Percentiles rank a stretch among this genome's conserved stretches.
phyloP scores from a whole-genome alignment of 2,113 vertebrate species.

The Megatriorchis doriae region DNA sequence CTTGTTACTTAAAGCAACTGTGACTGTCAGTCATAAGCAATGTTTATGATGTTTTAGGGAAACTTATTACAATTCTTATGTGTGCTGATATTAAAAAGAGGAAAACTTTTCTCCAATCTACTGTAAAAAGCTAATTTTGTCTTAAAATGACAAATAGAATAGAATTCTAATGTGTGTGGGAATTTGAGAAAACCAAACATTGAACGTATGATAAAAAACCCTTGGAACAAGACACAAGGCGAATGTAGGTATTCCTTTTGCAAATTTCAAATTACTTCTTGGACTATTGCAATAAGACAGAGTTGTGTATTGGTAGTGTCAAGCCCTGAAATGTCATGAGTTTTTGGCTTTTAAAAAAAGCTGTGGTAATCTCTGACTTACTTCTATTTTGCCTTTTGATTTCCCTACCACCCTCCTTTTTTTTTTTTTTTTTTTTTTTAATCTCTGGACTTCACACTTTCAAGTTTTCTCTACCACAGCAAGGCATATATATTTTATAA shows the following conservation, averaged over 20 bases:
- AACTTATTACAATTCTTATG: background rate
- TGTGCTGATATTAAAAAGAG: background rate
- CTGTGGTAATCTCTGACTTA: background rate
- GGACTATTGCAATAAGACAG: background rate
- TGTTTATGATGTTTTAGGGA: background rate
- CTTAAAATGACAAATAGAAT: slow-evolving; percentile 20
- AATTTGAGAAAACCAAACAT: slow-evolving; percentile 9
- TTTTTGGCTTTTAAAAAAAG: background rate
- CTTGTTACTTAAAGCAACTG: background rate
- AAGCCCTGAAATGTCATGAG: background rate
- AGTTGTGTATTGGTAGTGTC: background rate
- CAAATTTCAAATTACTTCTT: background rate
- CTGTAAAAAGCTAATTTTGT: slow-evolving; percentile 27
- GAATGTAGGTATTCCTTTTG: background rate
- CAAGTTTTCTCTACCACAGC: background rate
- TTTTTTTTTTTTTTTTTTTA: background rate
- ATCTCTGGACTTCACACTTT: background rate
- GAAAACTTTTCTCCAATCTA: background rate
- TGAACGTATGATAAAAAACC: background rate
- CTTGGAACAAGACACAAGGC: background rate
- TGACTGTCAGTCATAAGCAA: background rate
- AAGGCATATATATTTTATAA: background rate
- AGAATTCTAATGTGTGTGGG: background rate
- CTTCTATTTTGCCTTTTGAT: background rate
- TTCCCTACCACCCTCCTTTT: background rate